phyloP scores from a whole-genome alignment of 2,888 invertebrate species.

The Tholera decimalis region DNA sequence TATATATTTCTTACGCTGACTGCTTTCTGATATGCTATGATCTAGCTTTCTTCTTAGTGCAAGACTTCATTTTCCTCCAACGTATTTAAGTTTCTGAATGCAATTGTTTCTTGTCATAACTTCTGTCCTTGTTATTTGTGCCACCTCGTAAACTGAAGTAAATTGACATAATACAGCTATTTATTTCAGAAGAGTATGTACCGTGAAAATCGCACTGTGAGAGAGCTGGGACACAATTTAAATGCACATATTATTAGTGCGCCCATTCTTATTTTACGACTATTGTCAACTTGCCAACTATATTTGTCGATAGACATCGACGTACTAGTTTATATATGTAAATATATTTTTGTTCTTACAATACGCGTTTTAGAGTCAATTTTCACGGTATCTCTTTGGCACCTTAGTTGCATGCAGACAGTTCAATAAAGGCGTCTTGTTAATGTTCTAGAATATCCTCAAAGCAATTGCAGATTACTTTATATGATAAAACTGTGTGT shows the following conservation, averaged over 20 bases:
- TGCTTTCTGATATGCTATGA: conserved; percentile 26
- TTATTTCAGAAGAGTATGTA: conserved; percentile 52
- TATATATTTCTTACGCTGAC: conserved; percentile 17
- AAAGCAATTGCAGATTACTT: conserved; percentile 24
- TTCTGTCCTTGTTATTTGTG: conserved; percentile 39
- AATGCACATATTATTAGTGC: conserved; percentile 66
- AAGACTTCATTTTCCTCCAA: conserved; percentile 33
- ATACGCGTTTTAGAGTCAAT: conserved; percentile 78
- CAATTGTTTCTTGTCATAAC: conserved; percentile 46
- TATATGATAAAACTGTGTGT: not conserved
- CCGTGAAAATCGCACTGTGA: conserved; percentile 51
- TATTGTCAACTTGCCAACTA: conserved; percentile 61
- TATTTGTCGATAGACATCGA: conserved; percentile 57
- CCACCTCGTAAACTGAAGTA: conserved; percentile 52
- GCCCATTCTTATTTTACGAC: conserved; percentile 65
- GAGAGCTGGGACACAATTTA: conserved; percentile 56
- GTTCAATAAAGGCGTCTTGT: conserved; percentile 64
- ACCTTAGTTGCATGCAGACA: conserved; percentile 73
- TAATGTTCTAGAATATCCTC: conserved; percentile 61
- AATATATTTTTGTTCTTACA: conserved; percentile 70
- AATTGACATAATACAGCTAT: conserved; percentile 57
- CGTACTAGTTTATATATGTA: conserved; percentile 67
- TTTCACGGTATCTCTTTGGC: conserved; percentile 79
- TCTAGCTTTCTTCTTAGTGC: conserved; percentile 35
- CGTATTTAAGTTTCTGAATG: conserved; percentile 34